These are phyloP conservation scores for Subanguina moxae DNA, from an alignment of 1,140 invertebrate genomes.

Conservation along the genomic window DNA sequence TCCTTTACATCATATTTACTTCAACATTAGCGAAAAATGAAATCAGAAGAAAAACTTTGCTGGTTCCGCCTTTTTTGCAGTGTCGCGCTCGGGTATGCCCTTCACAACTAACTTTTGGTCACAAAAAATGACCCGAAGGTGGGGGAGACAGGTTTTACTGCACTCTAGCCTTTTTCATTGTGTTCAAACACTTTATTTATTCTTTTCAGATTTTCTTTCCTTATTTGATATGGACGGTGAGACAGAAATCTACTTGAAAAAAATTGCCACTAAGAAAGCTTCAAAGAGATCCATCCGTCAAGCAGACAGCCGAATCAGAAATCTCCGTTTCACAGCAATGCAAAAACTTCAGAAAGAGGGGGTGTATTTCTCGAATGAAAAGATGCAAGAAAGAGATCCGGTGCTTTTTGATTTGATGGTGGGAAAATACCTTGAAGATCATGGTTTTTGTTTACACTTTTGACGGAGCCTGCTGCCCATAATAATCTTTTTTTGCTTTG, in stretches of 20 bases:
- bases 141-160: no score
- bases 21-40: no score
- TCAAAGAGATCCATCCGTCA: conserved; percentile 56
- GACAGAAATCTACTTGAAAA: conserved; percentile 59
- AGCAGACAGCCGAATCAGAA: conserved; percentile 60
- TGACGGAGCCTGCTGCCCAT: not conserved
- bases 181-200: no score
- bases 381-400: conserved; percentile 87
- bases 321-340: conserved; percentile 77
- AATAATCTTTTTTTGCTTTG: conserved; percentile 5
- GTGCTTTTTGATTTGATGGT: conserved; percentile 77
- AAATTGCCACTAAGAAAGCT: conserved; percentile 63
- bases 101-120: no score
- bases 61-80: no score
- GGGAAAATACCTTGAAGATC: conserved; percentile 1
- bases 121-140: no score
- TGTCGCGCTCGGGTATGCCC: no score
- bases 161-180: no score
- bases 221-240: conserved; percentile 15
- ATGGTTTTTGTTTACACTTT: not conserved
- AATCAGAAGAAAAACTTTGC: no score
- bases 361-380: conserved; percentile 79
- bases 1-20: no score
- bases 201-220: conserved; percentile 28
- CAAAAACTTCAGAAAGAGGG: conserved; percentile 70